Base-by-base conservation (phyloP, 2,888 invertebrate species). In the Chirona hameri region DNA sequence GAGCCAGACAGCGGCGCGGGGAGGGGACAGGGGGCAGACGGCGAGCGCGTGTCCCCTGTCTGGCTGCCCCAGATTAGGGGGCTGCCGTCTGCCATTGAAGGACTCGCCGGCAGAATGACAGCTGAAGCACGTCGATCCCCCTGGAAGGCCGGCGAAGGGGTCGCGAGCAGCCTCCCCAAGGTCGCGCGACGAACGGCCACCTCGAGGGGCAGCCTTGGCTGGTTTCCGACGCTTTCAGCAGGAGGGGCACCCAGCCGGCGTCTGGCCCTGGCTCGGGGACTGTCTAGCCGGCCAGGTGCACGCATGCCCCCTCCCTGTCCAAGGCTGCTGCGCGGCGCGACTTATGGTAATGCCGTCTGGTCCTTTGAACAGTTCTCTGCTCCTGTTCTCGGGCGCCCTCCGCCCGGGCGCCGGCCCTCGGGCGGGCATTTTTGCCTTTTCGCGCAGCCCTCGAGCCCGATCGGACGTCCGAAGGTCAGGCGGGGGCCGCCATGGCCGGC, bases 401-500 rank as follows among this genome's bases (percentile, higher is more conserved):
- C 27, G 15, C 31, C 72, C 18, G 27, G 4, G 29, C 29, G 15
- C 76, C 76, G 76, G 18, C 7, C 9, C n/a, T 27, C 69, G 69
- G 52, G 27, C 27, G 24, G 7, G 76, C 76, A 24, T 39, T 76
- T 76, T 24, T 10, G 76, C 46, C 24, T 46, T 76, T 76, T 76
- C 18, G 39, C 46, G 46, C 76, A 39, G 52, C 52, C 12, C 52
- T 12, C 52, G 52, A 18, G 52, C 15, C 52, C 52, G 39, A 76
- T 76, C 76, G 4, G 76, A 15, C 72, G 46, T 21, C 76, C 24
- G 76, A 76, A 76, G 76, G 76, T 76, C 76, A 46, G 46, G 65
- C 60, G 31, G 76, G 76, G 76, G 39, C 76, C 76, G 39, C 39
- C 76, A 76, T 76, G 76, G 46, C 76, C 27, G 72, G 12, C 72